These are phyloP conservation scores for Asteroscopus sphinx DNA, from an alignment of 2,888 invertebrate genomes.

Conservation along the genomic window DNA sequence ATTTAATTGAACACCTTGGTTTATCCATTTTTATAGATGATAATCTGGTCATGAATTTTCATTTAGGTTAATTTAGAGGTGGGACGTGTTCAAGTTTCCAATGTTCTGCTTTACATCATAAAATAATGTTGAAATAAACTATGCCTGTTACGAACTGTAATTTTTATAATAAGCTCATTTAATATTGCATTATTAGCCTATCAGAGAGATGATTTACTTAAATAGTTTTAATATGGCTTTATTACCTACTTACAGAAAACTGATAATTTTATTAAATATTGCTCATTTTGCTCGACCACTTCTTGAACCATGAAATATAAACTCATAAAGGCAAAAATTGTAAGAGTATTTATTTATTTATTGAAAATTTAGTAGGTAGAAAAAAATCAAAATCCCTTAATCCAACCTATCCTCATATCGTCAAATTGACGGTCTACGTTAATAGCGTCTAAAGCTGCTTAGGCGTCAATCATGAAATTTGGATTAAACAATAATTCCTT, in stretches of 20 bases:
- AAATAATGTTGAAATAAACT: constrained; percentile 27
- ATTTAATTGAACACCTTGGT: constrained; percentile 51
- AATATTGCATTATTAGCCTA: constrained; percentile 21
- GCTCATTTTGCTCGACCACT: no score
- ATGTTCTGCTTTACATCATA: constrained; percentile 41
- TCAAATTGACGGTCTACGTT: constrained; percentile 9
- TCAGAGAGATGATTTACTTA: background rate
- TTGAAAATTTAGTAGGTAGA: background rate
- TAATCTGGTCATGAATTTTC: constrained; percentile 57
- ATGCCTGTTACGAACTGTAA: constrained; percentile 15
- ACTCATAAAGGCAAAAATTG: no score
- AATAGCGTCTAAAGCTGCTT: constrained; percentile 38
- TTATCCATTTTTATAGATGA: constrained; percentile 58
- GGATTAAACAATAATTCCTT: constrained; percentile 40
- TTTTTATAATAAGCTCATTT: constrained; percentile 29
- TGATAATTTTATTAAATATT: no score
- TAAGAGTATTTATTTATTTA: no score
- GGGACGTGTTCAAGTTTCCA: constrained; percentile 39
- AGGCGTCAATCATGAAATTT: constrained; percentile 39
- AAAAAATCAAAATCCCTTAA: constrained; percentile 3
- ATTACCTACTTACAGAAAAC: no score
- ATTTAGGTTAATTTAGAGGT: constrained; percentile 45
- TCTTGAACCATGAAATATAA: no score
- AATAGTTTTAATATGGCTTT: background rate
- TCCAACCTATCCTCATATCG: constrained; percentile 6